Evolutionary conservation across 2,888 invertebrate genomes (phyloP).

Genomic region (Tenthredo livida): DNA sequence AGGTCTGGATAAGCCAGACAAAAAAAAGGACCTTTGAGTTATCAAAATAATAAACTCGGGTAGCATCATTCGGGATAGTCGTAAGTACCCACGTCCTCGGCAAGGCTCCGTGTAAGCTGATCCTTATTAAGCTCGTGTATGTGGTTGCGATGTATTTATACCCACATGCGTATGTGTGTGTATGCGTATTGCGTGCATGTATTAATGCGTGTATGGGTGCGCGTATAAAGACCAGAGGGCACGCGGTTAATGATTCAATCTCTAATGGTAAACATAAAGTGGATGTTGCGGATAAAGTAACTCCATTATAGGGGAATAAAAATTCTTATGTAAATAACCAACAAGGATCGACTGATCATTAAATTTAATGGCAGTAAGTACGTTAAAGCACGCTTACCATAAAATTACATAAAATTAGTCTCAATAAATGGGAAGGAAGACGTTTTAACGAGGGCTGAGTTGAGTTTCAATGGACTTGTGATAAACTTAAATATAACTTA

Average conservation of each 20-base stretch:
- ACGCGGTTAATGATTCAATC: conserved; percentile 47
- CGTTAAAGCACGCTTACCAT: conserved; percentile 12
- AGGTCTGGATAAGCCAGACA: not conserved
- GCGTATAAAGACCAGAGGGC: not conserved
- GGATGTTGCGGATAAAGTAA: conserved; percentile 37
- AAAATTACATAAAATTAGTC: conserved; percentile 8
- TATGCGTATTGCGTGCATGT: not conserved
- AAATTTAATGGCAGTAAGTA: conserved; percentile 12
- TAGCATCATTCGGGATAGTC: not conserved
- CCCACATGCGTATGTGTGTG: not conserved
- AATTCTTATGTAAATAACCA: conserved; percentile 17
- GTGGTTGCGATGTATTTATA: not conserved
- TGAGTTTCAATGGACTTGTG: not conserved
- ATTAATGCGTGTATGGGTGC: not conserved
- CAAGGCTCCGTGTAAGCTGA: conserved; percentile 37
- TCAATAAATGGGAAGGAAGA: not conserved
- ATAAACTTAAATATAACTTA: not conserved
- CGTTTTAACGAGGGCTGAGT: conserved; percentile 25
- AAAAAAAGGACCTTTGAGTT: not conserved
- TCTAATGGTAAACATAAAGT: conserved; percentile 40
- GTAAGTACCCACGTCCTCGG: not conserved
- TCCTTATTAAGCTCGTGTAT: conserved; percentile 22
- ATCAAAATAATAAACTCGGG: conserved; percentile 1
- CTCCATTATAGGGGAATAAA: conserved; percentile 15
- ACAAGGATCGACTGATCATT: conserved; percentile 10